Evolutionary conservation across 2,113 vertebrate genomes (phyloP).

Genomic region (Varanus komodoensis): DNA sequence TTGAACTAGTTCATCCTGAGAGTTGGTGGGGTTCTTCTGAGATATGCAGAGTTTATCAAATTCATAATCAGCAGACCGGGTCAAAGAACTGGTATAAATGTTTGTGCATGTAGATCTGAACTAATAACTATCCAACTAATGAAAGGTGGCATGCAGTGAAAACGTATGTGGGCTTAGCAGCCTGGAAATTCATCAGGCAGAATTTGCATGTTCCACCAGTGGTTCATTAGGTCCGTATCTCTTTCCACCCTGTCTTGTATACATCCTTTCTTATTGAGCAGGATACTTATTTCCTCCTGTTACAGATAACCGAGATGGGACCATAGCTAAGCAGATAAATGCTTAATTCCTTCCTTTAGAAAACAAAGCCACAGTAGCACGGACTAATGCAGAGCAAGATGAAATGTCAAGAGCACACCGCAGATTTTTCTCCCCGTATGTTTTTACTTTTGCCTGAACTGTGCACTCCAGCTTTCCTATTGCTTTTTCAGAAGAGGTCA

Average conservation of each 20-base stretch:
- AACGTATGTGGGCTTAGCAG: not conserved
- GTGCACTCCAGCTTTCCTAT: not conserved
- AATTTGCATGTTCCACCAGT: not conserved
- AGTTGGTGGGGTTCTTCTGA: not conserved
- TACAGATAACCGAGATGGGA: conserved; percentile 4
- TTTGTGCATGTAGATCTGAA: not conserved
- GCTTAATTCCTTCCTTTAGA: conserved; percentile 17
- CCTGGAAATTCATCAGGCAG: not conserved
- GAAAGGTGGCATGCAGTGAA: not conserved
- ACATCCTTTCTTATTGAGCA: not conserved
- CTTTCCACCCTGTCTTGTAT: conserved; percentile 1
- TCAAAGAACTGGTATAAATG: not conserved
- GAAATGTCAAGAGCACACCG: not conserved
- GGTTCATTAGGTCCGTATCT: conserved; percentile 40
- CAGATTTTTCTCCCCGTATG: not conserved
- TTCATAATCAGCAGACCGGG: not conserved
- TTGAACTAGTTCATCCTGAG: not conserved
- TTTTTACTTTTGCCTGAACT: not conserved
- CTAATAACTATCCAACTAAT: not conserved
- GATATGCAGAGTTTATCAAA: not conserved
- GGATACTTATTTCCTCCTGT: not conserved
- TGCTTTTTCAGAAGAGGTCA: conserved; percentile 14
- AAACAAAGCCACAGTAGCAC: conserved; percentile 26
- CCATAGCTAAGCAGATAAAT: conserved; percentile 25
- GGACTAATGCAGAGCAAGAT: not conserved